A percentile compares a stretch with the other conserved stretches of the same genome.
Conservation (phyloP, 2,113 vertebrate species). For the Indri indri region DNA sequence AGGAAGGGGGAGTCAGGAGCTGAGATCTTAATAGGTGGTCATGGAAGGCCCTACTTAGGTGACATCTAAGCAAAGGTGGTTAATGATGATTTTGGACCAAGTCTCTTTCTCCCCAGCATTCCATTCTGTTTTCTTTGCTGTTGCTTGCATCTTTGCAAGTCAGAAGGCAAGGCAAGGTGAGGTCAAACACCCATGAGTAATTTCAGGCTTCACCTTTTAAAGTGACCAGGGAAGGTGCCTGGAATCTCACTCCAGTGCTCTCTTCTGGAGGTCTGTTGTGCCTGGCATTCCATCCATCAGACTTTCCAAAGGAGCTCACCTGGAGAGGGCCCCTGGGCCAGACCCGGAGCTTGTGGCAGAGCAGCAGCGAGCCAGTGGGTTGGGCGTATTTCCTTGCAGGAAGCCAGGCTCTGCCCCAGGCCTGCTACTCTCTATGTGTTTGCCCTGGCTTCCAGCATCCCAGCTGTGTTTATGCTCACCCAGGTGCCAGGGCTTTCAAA, state of each 20-base stretch:
- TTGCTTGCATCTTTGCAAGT: not conserved
- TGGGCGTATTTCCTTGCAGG: not conserved
- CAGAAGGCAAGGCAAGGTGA: not conserved
- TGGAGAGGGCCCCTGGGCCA: not conserved
- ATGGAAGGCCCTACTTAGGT: not conserved
- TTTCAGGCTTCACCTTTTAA: not conserved
- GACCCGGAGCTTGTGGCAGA: not conserved
- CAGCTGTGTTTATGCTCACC: conserved; percentile 63
- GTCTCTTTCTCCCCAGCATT: not conserved
- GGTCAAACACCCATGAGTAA: not conserved
- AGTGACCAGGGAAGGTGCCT: not conserved
- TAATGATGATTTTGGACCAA: not conserved
- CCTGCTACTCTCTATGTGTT: not conserved
- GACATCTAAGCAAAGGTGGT: not conserved
- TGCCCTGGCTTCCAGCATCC: not conserved
- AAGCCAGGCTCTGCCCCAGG: not conserved
- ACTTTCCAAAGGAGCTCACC: not conserved
- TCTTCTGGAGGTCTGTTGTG: not conserved
- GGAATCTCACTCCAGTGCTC: not conserved
- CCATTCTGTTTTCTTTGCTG: not conserved
- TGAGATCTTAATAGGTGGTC: not conserved
- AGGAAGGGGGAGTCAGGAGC: not conserved
- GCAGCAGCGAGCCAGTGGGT: not conserved
- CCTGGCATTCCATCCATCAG: not conserved
- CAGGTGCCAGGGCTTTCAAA: conserved; percentile 61